A percentile compares a stretch with the other conserved stretches of the same genome.
Conservation (phyloP, 1,140 invertebrate genomes). For the Drosophila nikananu region DNA sequence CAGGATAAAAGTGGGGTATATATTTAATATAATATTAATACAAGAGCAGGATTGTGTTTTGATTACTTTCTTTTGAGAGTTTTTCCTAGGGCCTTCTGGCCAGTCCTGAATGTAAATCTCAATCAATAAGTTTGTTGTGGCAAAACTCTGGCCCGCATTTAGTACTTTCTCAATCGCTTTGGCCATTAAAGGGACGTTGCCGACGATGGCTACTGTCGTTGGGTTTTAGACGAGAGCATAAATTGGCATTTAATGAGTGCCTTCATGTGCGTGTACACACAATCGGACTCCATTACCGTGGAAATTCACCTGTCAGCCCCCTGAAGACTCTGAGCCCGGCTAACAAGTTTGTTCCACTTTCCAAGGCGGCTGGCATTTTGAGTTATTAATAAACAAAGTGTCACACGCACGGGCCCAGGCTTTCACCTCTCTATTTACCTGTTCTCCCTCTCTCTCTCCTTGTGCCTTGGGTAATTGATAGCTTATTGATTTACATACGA, state of each 20-base stretch:
- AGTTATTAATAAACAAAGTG: conserved; percentile 77
- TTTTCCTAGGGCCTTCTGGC: background rate
- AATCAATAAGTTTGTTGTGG: conserved; percentile 18
- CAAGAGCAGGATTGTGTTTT: background rate
- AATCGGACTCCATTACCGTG: conserved; percentile 51
- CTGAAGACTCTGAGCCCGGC: conserved; percentile 44
- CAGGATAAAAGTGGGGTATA: background rate
- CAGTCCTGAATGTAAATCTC: background rate
- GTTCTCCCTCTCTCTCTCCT: background rate
- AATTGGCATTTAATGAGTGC: conserved; percentile 40
- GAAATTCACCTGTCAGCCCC: conserved; percentile 56
- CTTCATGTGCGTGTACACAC: conserved; percentile 41
- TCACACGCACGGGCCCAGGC: conserved; percentile 23
- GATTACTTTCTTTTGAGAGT: no score
- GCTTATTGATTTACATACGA: conserved; percentile 60
- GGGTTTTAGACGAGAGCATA: conserved; percentile 40
- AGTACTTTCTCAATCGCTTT: conserved; percentile 20
- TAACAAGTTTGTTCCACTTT: conserved; percentile 75
- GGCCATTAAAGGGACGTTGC: conserved; percentile 40
- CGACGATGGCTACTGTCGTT: background rate
- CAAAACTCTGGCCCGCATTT: conserved; percentile 21
- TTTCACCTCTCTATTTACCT: conserved; percentile 16
- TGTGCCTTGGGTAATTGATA: conserved; percentile 58
- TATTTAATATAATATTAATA: background rate
- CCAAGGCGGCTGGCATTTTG: conserved; percentile 49